phyloP scores from a whole-genome alignment of 2,888 invertebrate species.

The Enoplolaimus lenunculus region DNA sequence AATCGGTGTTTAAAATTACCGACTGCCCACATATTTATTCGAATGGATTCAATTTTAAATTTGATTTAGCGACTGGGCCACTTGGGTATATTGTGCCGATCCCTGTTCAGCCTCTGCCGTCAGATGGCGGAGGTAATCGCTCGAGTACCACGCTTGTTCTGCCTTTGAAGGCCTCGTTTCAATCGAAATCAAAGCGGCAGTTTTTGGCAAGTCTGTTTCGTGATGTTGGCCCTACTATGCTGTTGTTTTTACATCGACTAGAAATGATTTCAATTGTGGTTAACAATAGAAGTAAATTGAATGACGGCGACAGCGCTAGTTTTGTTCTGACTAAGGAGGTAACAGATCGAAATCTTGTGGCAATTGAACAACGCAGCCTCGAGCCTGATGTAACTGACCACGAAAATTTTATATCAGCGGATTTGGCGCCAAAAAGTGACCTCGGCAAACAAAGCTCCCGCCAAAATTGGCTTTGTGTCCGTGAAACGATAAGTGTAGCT shows the following conservation, averaged over 20 bases:
- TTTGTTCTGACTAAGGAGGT: neutral
- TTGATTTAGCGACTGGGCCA: neutral
- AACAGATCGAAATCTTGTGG: neutral
- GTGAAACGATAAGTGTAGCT: neutral
- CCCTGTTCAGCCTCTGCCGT: neutral
- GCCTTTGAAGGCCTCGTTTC: neutral
- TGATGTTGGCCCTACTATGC: neutral
- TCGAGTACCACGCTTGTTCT: neutral
- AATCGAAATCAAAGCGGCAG: neutral
- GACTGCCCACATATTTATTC: constrained; percentile 10
- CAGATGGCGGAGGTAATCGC: neutral
- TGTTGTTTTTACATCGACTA: constrained; percentile 6
- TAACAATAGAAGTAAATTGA: no score
- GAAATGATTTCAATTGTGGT: neutral
- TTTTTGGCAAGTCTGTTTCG: neutral
- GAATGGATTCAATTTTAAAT: neutral
- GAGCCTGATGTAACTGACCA: neutral
- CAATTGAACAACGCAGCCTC: neutral
- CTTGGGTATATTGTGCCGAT: constrained; percentile 4
- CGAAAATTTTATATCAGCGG: no score
- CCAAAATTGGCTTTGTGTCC: neutral
- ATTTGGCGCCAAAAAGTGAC: no score
- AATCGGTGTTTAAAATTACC: constrained; percentile 8
- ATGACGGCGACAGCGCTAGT: no score
- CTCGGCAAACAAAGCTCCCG: no score